Conservation (phyloP, 2,113 vertebrate genomes). For the Muscicapa adusta region DNA sequence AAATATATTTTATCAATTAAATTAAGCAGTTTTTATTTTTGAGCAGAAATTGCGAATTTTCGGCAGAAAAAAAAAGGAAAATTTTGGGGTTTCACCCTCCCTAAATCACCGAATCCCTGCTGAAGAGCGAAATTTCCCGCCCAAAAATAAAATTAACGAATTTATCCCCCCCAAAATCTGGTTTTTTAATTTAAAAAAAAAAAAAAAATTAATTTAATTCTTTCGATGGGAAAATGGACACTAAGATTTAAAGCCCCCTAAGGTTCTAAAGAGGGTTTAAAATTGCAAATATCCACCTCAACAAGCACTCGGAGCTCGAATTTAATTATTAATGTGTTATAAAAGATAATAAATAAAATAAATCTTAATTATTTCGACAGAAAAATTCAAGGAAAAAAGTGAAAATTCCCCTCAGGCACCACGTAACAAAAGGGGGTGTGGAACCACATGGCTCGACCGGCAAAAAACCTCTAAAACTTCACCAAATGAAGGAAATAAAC, state of each 20-base stretch:
- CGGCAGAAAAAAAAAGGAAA: accelerated
- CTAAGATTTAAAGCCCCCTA: background rate
- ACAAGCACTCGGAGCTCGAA: too few species aligned
- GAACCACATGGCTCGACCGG: background rate
- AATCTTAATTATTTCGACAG: accelerated
- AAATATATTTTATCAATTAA: accelerated
- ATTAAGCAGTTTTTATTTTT: too few species aligned
- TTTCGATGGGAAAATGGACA: too few species aligned
- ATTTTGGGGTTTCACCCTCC: background rate
- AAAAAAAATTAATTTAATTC: accelerated
- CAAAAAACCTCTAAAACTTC: background rate
- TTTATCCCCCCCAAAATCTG: accelerated
- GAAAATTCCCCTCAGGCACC: background rate
- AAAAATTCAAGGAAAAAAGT: accelerated
- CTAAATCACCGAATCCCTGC: background rate
- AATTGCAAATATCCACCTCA: accelerated
- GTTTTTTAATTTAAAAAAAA: too few species aligned
- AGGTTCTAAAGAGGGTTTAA: background rate
- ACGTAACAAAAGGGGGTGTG: background rate
- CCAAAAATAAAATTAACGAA: background rate
- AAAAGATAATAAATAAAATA: accelerated
- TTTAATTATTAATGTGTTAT: accelerated
- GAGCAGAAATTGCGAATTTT: too few species aligned
- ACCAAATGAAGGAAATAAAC: accelerated
- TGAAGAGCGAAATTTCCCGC: background rate